Evolutionary conservation across 2,797 vertebrate species (phyloP).

Genomic region (Cichlasoma orientale): DNA sequence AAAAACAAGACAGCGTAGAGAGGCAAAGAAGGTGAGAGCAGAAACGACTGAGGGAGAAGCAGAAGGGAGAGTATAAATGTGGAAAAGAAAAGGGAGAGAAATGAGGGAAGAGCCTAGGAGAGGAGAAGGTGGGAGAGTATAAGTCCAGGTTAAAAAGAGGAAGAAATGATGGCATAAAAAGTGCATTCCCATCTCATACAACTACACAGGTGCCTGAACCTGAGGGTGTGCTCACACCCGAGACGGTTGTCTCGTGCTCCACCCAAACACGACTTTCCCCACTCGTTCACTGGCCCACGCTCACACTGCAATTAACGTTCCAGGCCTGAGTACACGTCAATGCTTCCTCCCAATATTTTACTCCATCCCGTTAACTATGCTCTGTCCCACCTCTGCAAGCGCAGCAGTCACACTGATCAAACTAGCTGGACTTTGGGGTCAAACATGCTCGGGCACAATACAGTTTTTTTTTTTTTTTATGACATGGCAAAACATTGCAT

Average conservation of each 20-base stretch:
- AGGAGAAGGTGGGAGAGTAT: not conserved
- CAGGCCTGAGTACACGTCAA: not conserved
- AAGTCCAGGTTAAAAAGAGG: not conserved
- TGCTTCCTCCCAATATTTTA: not conserved
- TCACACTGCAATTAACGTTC: not conserved
- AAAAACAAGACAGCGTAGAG: not conserved
- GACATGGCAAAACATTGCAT: not conserved
- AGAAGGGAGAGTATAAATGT: not conserved
- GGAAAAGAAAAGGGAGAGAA: not conserved
- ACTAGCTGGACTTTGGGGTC: not conserved
- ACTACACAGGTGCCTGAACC: not conserved
- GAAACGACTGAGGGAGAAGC: not conserved
- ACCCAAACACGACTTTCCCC: not conserved
- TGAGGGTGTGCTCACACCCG: not conserved
- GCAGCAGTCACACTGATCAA: not conserved
- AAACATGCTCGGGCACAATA: not conserved
- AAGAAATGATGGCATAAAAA: not conserved
- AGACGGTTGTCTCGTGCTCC: not conserved
- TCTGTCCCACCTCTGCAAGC: not conserved
- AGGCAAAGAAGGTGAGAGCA: not conserved
- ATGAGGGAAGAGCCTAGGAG: not conserved
- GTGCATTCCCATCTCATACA: rapidly evolving
- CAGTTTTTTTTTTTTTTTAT: too few relatives aligned
- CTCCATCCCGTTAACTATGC: rapidly evolving
- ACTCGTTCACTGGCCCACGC: not conserved